Base-by-base conservation (phyloP, 2,888 invertebrate species). In the Endotricha flammealis region DNA sequence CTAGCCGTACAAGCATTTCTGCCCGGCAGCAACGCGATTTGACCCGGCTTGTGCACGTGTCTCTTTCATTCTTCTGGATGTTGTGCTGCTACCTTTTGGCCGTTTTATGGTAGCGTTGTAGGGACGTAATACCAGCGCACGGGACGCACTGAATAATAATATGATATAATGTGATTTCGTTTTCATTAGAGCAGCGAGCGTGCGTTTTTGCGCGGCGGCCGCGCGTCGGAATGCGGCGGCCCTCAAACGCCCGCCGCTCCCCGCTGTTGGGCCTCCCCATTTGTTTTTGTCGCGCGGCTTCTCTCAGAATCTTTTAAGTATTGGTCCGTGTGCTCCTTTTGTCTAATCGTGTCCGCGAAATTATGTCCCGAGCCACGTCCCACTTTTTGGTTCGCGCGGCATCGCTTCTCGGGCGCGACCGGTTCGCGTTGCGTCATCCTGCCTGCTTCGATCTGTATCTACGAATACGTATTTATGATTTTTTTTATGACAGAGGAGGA, bases 251-350 rank as follows among this genome's bases (percentile, higher is more conserved):
- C 22, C 36, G 29, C 46, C 47, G 45, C 24, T 35, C 44, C 29
- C 43, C 46, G 46, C 53, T 50, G 49, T 50, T 55, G 53, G 53
- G 53, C 53, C 54, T 48, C 55, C 57, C 55, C 61, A 61, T 62
- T 54, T 48, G 69, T 77, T 78, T 76, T 78, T 79, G 54, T 53
- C 45, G 41, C 49, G 67, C 71, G 69, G 66, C 57, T 57, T n/a
- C 62, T 66, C 71, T 72, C 66, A 66, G 48, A 55, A 61, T 59
- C 65, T 56, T 66, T 72, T 68, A 63, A 58, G 71, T 75, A 72
- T 74, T 74, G 66, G 70, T 49, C 44, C 12, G 23, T 13, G 10
- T 44, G 46, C 43, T 61, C 70, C 78, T 75, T 77, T 76, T 51
- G 49, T 61, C 62, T 72, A 71, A 69, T 70, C 67, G 58, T 60